A percentile compares a stretch with the other conserved stretches of the same genome.
Evolutionary conservation across 2,888 invertebrate genomes (phyloP).

Genomic region (Myopa testacea): DNA sequence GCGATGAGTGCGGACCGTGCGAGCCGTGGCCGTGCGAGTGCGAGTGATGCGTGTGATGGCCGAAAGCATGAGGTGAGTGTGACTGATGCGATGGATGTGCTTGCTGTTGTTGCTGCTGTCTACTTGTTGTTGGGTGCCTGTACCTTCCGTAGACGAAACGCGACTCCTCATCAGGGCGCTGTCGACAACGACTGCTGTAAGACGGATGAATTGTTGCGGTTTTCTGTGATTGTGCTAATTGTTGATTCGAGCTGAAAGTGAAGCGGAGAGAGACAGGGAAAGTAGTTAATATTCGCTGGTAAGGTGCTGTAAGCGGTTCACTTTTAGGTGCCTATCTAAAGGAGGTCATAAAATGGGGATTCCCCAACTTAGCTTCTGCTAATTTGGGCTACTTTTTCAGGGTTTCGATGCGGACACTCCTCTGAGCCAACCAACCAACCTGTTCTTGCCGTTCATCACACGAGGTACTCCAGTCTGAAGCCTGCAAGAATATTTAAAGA

Average conservation of each 20-base stretch:
- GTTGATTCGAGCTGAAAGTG: constrained; percentile 67
- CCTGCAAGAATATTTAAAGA: constrained; percentile 60
- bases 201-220: constrained; percentile 70
- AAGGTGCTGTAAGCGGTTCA: not conserved
- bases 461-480: constrained; percentile 66
- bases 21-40: constrained; percentile 69
- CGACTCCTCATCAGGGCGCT: constrained; percentile 77
- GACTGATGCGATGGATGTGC: constrained; percentile 71
- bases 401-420: constrained; percentile 2
- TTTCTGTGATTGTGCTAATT: constrained; percentile 70
- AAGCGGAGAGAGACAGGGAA: constrained; percentile 37
- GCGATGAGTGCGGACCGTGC: constrained; percentile 69
- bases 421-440: constrained; percentile 64
- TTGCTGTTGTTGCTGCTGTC: constrained; percentile 40
- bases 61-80: constrained; percentile 70
- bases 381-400: not conserved
- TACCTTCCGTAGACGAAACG: constrained; percentile 81
- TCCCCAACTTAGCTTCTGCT: not conserved
- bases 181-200: constrained; percentile 73
- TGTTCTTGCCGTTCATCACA: constrained; percentile 58
- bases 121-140: constrained; percentile 67
- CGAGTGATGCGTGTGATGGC: constrained; percentile 70
- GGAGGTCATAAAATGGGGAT: not conserved
- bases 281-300: not conserved
- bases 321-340: constrained; percentile 51